These are phyloP conservation scores for Agonopterix arenella DNA, from an alignment of 2,888 invertebrate species.

Conservation along the genomic window DNA sequence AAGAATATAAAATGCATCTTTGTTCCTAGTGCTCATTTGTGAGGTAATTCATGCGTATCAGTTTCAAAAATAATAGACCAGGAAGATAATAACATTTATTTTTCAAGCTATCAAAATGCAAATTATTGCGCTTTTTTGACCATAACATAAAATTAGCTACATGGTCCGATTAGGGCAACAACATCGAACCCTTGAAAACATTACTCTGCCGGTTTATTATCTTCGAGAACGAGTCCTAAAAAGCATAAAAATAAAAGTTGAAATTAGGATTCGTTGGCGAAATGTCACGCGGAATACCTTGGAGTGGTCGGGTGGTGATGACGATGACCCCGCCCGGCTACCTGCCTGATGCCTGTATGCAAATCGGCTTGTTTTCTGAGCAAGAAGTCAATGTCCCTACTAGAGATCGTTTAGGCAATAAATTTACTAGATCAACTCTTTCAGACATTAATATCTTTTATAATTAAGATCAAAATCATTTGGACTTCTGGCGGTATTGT, in stretches of 20 bases:
- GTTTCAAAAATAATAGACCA: too few species aligned
- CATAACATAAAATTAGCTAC: slow-evolving; percentile 17
- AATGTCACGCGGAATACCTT: slow-evolving; percentile 59
- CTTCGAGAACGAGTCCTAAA: slow-evolving; percentile 10
- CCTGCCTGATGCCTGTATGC: slow-evolving; percentile 66
- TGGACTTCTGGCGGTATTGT: too few species aligned
- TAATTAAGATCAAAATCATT: too few species aligned
- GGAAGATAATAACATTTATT: too few species aligned
- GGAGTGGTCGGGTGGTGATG: slow-evolving; percentile 49
- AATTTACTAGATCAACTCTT: slow-evolving; percentile 55
- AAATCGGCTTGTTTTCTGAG: slow-evolving; percentile 58
- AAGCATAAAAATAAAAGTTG: slow-evolving; percentile 31
- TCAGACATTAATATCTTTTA: not conserved
- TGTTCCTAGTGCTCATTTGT: too few species aligned
- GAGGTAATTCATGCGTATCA: too few species aligned
- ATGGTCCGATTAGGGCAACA: slow-evolving; percentile 22
- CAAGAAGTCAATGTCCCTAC: slow-evolving; percentile 53
- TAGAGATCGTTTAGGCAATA: slow-evolving; percentile 42
- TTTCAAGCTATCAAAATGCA: not conserved
- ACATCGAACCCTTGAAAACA: slow-evolving; percentile 18
- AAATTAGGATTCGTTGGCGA: slow-evolving; percentile 49
- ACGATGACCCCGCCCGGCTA: slow-evolving; percentile 60
- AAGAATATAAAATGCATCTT: too few species aligned
- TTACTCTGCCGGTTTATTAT: slow-evolving; percentile 4
- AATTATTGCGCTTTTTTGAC: slow-evolving; percentile 1